These are phyloP conservation scores for Echeneis naucrates DNA, from an alignment of 2,797 vertebrate species.

Conservation along the genomic window DNA sequence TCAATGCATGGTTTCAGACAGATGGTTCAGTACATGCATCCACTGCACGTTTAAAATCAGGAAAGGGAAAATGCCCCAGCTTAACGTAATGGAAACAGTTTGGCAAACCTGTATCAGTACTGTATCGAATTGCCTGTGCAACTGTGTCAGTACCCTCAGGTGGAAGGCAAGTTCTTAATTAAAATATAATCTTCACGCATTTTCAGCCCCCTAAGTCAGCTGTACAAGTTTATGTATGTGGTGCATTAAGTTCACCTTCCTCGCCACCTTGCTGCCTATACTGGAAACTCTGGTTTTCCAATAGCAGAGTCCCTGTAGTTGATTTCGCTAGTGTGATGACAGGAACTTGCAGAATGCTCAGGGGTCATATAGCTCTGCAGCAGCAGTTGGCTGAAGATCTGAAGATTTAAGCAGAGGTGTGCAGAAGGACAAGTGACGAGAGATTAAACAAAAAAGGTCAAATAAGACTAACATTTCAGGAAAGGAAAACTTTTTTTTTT, in stretches of 20 bases:
- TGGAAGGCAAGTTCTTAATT: neutral
- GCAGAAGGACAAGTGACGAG: neutral
- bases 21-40: neutral
- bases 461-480: neutral
- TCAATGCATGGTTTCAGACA: neutral
- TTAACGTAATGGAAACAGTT: slow-evolving; percentile 1
- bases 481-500: neutral
- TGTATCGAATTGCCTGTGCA: neutral
- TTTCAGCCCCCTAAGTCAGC: neutral
- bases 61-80: neutral
- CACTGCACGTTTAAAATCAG: neutral
- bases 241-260: neutral
- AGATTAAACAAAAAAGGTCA: slow-evolving; percentile 13
- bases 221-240: neutral
- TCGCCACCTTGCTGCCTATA: neutral
- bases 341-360: slow-evolving; percentile 55
- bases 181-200: neutral
- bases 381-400: slow-evolving; percentile 31
- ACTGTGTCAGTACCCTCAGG: neutral
- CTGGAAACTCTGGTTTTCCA: slow-evolving; percentile 4
- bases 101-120: slow-evolving; percentile 2
- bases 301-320: slow-evolving; percentile 6
- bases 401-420: slow-evolving; percentile 21
- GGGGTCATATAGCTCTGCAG: slow-evolving; percentile 29
- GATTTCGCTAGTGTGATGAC: slow-evolving; percentile 41